Evolutionary conservation across 2,888 invertebrate genomes (phyloP), one percentile per base, ranked within the genome.

Genomic region (Hydriomena furcata): DNA sequence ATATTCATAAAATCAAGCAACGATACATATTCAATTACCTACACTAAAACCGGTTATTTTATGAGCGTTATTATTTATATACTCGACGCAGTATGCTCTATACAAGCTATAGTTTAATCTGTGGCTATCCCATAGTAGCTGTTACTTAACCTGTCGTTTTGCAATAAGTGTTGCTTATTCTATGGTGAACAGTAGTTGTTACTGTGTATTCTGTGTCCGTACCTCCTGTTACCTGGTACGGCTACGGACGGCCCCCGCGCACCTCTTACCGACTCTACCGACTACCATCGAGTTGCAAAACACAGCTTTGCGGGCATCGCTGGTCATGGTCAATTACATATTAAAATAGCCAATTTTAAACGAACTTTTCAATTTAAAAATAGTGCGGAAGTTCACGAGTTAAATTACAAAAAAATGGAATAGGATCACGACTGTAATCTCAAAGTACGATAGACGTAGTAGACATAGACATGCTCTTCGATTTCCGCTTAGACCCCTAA

Each of bases 171-270:
- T 47, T n/a, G 13, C 20, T n/a, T 52, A 47, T 38, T 32, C 38
- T 47, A 38, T 58, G 49, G 46, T 43, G 25, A 7, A 12, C 30
- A 28, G 11, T 31, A 13, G 40, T 44, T 13, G 34, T 28, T 40
- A 21, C n/a, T n/a, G 10, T 40, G 35, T 42, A 50, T 36, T 35
- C 49, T 54, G 30, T 46, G 49, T 52, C 79, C 87, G 89, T 90
- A 90, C 89, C 89, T 85, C 87, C 88, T 84, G 80, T 87, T 88
- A 89, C 89, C 90, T 89, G 89, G 89, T 73, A 89, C 89, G 81
- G 69, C 67, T 65, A 17, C 68, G 68, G 68, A 52, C 68, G 66
- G 61, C 71, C 56, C 60, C 65, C 59, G 59, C 66, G 43, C 68
- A 13, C 48, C 25, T 32, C 34, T 30, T 10, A 25, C 20, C 45